Base-by-base conservation (phyloP, 2,888 invertebrate genomes). In the Patella depressa region DNA sequence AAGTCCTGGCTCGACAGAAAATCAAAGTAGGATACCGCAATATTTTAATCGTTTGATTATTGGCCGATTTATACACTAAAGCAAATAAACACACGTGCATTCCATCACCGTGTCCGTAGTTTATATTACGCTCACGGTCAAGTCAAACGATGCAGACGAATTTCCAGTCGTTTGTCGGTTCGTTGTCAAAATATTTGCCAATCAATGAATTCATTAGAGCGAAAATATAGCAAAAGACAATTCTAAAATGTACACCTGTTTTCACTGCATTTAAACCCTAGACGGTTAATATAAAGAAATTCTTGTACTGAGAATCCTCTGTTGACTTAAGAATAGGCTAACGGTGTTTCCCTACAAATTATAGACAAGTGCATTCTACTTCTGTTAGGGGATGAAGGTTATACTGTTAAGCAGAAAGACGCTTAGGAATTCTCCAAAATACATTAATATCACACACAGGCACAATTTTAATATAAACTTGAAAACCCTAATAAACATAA, bases 271-370 rank as follows among this genome's bases (percentile, higher is more conserved):
- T 7, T 45, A 45, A 45, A 45, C 45, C 45, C 45, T 45, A 45
- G 45, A 45, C 45, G 45, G 45, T 45, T 45, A 45, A 45, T 45
- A 45, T 45, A 45, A 45, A 45, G 45, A 45, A 9, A 45, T 45
- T 45, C 45, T 45, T 45, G 45, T 45, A 45, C 45, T 45, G 65
- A 24, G 57, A 74, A 71, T 53, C 57, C 77, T 24, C 59, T 74
- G 55, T 77, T 73, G 71, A 71, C 77, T 74, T 74, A 71, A 71
- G 74, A 71, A 73, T 57, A 77, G 24, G 53, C 71, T 57, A 71
- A 74, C 77, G 74, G 74, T 77, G 71, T 77, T 77, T 72, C 77
- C 77, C 74, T 77, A 57, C 55, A 54, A 73, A 69, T 71, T 71
- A 73, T 71, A 53, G 74, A 74, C 29, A 34, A 77, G 69, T 74